Evolutionary conservation across 2,888 invertebrate genomes (phyloP).

Genomic region (Chrysopilus asiliformis): DNA sequence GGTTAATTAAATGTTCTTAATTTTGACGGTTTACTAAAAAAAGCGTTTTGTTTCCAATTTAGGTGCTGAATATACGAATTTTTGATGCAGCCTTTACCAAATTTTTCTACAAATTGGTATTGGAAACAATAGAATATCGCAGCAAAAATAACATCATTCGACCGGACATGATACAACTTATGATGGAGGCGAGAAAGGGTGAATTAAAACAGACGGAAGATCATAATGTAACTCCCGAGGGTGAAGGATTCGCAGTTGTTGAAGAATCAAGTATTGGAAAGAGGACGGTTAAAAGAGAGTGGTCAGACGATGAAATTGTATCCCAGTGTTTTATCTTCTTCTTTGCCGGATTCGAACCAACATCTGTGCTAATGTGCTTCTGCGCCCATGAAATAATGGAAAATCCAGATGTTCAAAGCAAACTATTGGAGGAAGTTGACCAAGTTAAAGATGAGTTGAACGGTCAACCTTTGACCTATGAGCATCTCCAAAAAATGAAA

Average conservation of each 20-base stretch:
- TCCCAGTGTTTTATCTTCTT: slow-evolving; percentile 45
- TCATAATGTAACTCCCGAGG: neutral
- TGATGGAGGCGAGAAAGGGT: slow-evolving; percentile 37
- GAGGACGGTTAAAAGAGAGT: slow-evolving; percentile 19
- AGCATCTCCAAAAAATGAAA: slow-evolving; percentile 42
- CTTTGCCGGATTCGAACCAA: slow-evolving; percentile 44
- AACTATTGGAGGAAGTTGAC: slow-evolving; percentile 41
- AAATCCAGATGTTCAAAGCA: slow-evolving; percentile 44
- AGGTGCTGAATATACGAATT: slow-evolving; percentile 24
- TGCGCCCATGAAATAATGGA: slow-evolving; percentile 43
- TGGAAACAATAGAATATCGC: slow-evolving; percentile 36
- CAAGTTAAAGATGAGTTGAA: slow-evolving; percentile 34
- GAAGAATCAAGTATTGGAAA: neutral
- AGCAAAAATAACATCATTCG: slow-evolving; percentile 36
- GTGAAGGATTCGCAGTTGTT: slow-evolving; percentile 17
- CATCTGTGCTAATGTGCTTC: slow-evolving; percentile 37
- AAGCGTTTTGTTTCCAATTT: neutral
- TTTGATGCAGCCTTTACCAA: slow-evolving; percentile 25
- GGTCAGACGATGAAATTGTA: slow-evolving; percentile 41
- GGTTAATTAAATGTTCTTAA: slow-evolving; percentile 14
- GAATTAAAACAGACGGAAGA: slow-evolving; percentile 20
- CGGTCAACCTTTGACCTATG: slow-evolving; percentile 40
- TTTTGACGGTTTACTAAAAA: neutral
- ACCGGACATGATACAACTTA: slow-evolving; percentile 42
- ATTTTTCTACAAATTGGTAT: slow-evolving; percentile 35